Percentiles rank a stretch among this genome's conserved stretches.
These are phyloP conservation scores for Drosophila subobscura DNA, from an alignment of 1,140 invertebrate species.

Conservation along the genomic window DNA sequence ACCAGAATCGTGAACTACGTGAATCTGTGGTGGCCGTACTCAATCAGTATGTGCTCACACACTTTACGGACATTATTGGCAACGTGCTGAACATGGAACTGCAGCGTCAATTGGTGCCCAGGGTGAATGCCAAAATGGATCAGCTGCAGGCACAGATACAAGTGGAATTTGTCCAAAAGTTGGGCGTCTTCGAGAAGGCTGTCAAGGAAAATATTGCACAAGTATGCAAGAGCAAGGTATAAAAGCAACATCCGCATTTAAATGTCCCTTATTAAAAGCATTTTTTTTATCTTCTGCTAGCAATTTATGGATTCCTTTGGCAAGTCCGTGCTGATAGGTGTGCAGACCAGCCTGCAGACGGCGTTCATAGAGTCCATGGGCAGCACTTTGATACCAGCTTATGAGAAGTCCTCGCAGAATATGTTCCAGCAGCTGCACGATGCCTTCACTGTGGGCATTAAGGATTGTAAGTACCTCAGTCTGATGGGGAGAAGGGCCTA, in stretches of 20 bases:
- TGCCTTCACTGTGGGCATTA: constrained; percentile 92
- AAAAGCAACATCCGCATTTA: not conserved
- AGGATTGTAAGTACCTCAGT: constrained; percentile 90
- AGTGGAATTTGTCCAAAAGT: constrained; percentile 88
- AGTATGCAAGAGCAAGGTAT: constrained; percentile 89
- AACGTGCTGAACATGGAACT: constrained; percentile 84
- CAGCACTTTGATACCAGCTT: constrained; percentile 90
- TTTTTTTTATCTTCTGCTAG: constrained; percentile 73
- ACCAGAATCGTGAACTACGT: constrained; percentile 84
- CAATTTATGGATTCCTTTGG: constrained; percentile 90
- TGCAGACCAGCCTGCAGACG: constrained; percentile 80
- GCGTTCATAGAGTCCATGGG: constrained; percentile 89
- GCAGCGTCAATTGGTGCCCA: constrained; percentile 84
- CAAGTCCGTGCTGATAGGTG: constrained; percentile 86
- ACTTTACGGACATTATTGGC: constrained; percentile 83
- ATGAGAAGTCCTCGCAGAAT: constrained; percentile 92
- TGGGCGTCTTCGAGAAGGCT: constrained; percentile 88
- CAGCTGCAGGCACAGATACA: constrained; percentile 88
- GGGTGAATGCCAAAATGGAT: constrained; percentile 86
- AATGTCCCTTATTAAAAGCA: not conserved
- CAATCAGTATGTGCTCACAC: constrained; percentile 83
- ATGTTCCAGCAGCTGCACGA: constrained; percentile 95
- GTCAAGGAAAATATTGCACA: constrained; percentile 92
- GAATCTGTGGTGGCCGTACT: constrained; percentile 83
- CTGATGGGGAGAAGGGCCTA: not conserved